Evolutionary conservation across 2,888 invertebrate species (phyloP), one percentile per base, ranked within the genome.

Genomic region (Scaeva pyrastri): DNA sequence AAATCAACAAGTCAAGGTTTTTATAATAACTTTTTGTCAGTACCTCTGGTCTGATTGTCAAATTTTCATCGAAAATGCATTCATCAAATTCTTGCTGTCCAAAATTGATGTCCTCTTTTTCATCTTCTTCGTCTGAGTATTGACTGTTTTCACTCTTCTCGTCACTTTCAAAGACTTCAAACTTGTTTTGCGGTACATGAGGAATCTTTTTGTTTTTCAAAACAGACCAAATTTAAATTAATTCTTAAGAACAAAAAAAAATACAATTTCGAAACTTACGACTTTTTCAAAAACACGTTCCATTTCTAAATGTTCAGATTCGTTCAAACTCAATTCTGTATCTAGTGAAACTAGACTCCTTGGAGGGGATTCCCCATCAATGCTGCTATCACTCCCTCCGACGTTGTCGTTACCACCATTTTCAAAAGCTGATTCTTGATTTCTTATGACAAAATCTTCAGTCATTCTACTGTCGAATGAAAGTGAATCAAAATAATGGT

Each of bases 231-330:
- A 62, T 56, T 39, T 14, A 52, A n/a, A n/a, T 12, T 36, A n/a
- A n/a, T 43, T 14, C 14, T 14, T n/a, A 52, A 52, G 48, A n/a
- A 10, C 72, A 26, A 14, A 21, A 7, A 36, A 14, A n/a, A 39
- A 31, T 6, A 2, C 26, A 21, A 48, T 26, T 6, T 6, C 12
- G 12, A 68, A 39, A 80, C 85, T 77, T 31, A 82, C 84, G 5
- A 19, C 16, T 62, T 23, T 43, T 10, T 66, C 55, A 8, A 86
- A 21, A n/a, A 74, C 62, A 2, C 78, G 48, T 23, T 74, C 43
- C 58, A 78, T 71, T 71, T 86, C 86, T 3, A 39, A 77, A 11
- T 36, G 60, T 43, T 86, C 86, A 19, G 11, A 31, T 11, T 56
- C 39, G 21, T 78, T 78, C 11, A 86, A 39, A 2, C 23, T 39